phyloP scores from a whole-genome alignment of 2,797 vertebrate species.

The Ptychobarbus kaznakovi region DNA sequence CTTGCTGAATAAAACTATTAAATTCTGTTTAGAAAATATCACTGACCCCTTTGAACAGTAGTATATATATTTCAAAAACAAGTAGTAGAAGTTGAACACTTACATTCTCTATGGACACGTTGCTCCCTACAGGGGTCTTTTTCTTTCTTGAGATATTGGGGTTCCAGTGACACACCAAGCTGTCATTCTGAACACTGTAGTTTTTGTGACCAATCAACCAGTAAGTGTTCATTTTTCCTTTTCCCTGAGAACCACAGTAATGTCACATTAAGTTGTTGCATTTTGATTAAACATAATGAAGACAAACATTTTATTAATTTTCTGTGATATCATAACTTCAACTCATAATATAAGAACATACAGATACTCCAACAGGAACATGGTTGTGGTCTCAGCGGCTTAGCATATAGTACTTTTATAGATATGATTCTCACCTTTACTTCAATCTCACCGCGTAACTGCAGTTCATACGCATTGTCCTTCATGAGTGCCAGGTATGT shows the following conservation, averaged over 20 bases:
- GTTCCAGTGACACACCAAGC: conserved; percentile 92
- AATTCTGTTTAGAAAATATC: background rate
- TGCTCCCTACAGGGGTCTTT: conserved; percentile 64
- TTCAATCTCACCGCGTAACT: conserved; percentile 88
- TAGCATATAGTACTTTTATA: background rate
- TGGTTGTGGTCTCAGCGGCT: background rate
- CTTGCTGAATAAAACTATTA: background rate
- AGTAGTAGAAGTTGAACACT: conserved; percentile 46
- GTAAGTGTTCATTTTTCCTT: conserved; percentile 91
- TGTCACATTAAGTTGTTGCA: background rate
- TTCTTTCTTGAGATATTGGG: conserved; percentile 74
- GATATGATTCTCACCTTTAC: conserved; percentile 81
- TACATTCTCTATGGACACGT: conserved; percentile 71
- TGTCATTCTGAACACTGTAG: conserved; percentile 90
- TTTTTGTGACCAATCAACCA: conserved; percentile 90
- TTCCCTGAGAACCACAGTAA: conserved; percentile 74
- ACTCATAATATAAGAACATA: background rate
- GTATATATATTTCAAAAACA: background rate
- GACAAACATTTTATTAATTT: background rate
- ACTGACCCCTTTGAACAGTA: background rate
- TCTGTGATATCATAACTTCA: background rate
- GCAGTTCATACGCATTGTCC: conserved; percentile 86
- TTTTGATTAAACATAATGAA: background rate
- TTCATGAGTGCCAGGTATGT: conserved; percentile 83
- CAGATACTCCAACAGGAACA: background rate